These are phyloP conservation scores for Toxotes lorentzi DNA, from an alignment of 2,797 vertebrate species.

Conservation along the genomic window DNA sequence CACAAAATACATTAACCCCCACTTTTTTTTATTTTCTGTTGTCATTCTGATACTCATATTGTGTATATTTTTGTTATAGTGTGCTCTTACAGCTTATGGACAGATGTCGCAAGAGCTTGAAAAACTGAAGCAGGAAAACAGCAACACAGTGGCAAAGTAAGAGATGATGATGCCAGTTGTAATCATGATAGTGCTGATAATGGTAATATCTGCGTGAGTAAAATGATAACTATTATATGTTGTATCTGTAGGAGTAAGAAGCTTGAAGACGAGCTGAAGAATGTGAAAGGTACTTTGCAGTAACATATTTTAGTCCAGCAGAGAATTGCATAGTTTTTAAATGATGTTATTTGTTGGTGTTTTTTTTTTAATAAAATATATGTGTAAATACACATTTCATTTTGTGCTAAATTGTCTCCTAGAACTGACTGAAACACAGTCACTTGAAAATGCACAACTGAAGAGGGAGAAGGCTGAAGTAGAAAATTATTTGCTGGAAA, in stretches of 20 bases:
- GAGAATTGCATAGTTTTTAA: background rate
- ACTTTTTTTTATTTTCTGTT: background rate
- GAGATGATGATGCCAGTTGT: background rate
- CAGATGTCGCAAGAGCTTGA: conserved; percentile 86
- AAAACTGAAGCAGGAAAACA: conserved; percentile 87
- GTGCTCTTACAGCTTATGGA: conserved; percentile 86
- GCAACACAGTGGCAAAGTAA: conserved; percentile 75
- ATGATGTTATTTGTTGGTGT: background rate
- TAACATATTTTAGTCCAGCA: background rate
- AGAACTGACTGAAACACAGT: conserved; percentile 87
- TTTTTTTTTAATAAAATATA: background rate
- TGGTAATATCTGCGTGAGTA: background rate
- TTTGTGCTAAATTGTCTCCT: conserved; percentile 11
- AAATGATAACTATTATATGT: conserved; percentile 25
- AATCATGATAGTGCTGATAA: background rate
- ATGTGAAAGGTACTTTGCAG: conserved; percentile 87
- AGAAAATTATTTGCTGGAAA: conserved; percentile 89
- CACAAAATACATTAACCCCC: background rate
- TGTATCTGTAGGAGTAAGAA: conserved; percentile 85
- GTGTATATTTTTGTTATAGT: conserved; percentile 73
- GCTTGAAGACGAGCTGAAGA: conserved; percentile 89
- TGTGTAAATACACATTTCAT: background rate
- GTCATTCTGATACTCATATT: background rate
- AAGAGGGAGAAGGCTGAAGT: conserved; percentile 88
- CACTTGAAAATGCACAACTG: conserved; percentile 87